A percentile compares a stretch with the other conserved stretches of the same genome.
Conservation (phyloP, 2,888 invertebrate genomes). For the Aphrophora alni region DNA sequence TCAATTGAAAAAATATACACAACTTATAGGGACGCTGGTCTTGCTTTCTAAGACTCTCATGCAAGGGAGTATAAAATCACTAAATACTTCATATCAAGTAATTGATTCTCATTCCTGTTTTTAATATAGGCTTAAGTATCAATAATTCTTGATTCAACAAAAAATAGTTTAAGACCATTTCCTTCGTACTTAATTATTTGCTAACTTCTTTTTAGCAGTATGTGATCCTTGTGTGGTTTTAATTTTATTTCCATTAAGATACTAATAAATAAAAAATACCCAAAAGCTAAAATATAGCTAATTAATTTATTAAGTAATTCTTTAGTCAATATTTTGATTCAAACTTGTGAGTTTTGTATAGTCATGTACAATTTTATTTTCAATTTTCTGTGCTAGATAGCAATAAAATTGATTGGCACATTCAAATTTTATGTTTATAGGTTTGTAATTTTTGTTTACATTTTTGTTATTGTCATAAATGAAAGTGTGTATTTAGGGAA, state of each 20-base stretch:
- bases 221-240: neutral
- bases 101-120: neutral
- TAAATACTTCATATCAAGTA: neutral
- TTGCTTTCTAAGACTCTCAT: conserved; percentile 74
- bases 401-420: neutral
- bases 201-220: neutral
- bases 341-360: neutral
- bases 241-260: neutral
- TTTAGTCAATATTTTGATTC: neutral
- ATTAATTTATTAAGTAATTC: neutral
- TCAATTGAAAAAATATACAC: conserved; percentile 97
- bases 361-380: neutral
- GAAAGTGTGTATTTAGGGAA: neutral
- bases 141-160: neutral
- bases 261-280: neutral
- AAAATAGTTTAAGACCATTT: neutral
- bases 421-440: neutral
- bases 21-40: conserved; percentile 92
- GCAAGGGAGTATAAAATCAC: neutral
- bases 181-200: neutral
- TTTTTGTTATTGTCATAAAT: neutral
- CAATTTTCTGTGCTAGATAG: neutral
- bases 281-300: too few relatives aligned
- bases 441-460: neutral
- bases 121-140: neutral